Evolutionary conservation across 2,113 vertebrate genomes (phyloP).

Genomic region (Hyaena hyaena): DNA sequence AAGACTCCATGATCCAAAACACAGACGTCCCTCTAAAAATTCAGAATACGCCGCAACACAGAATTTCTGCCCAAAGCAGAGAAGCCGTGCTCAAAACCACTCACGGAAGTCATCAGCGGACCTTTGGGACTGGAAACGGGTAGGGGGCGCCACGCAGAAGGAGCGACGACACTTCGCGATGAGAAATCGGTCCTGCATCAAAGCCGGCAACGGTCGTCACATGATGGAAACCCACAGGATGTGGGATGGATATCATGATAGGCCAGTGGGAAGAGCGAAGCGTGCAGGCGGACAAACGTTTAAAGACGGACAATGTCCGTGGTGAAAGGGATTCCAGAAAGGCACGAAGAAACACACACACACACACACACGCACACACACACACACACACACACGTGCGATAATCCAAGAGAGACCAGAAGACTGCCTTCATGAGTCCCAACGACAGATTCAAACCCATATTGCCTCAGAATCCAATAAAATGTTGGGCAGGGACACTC

Average conservation of each 20-base stretch:
- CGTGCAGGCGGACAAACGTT: not conserved
- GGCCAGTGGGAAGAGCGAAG: not conserved
- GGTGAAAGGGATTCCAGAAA: not conserved
- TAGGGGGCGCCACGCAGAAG: not conserved
- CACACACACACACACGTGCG: rapidly evolving
- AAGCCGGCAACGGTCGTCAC: not conserved
- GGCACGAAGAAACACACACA: not conserved
- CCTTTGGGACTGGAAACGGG: not conserved
- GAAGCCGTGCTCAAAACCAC: not conserved
- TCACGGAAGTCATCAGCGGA: not conserved
- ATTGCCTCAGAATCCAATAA: not conserved
- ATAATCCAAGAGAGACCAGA: not conserved
- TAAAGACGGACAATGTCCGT: not conserved
- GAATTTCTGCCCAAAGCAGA: not conserved
- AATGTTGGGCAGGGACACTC: not conserved
- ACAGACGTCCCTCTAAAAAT: not conserved
- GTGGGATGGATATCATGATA: not conserved
- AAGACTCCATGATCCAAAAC: not conserved
- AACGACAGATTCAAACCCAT: not conserved
- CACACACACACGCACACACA: not conserved
- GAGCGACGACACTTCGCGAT: not conserved
- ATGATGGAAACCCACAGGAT: not conserved
- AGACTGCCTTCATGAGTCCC: not conserved
- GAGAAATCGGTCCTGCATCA: not conserved
- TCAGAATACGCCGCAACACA: too few relatives aligned